These are phyloP conservation scores for Ophraella communa DNA, from an alignment of 2,888 invertebrate genomes.

Conservation along the genomic window DNA sequence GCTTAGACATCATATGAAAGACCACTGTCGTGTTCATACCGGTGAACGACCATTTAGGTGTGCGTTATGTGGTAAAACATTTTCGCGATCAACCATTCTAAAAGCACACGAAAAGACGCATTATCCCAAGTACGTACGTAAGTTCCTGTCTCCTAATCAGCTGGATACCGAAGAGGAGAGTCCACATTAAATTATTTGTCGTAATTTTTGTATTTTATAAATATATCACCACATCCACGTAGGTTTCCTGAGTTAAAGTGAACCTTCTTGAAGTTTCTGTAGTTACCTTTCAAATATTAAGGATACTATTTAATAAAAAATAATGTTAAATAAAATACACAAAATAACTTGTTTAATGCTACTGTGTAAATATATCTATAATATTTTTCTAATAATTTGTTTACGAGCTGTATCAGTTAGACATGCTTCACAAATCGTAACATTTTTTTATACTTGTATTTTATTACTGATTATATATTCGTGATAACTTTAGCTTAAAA, in stretches of 20 bases:
- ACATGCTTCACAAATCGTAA: too few species aligned
- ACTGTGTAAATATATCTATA: too few species aligned
- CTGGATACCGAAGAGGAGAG: constrained; percentile 82
- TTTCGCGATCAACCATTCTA: constrained; percentile 87
- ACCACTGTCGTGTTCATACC: constrained; percentile 91
- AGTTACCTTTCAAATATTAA: constrained; percentile 2
- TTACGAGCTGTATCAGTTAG: too few species aligned
- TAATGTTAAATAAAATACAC: not conserved
- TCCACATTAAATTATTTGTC: constrained; percentile 67
- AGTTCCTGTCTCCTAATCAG: constrained; percentile 86
- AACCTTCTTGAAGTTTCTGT: constrained; percentile 12
- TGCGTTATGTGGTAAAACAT: constrained; percentile 88
- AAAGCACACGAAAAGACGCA: constrained; percentile 94
- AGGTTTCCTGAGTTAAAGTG: constrained; percentile 19
- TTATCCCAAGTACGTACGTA: constrained; percentile 89
- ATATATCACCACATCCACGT: constrained; percentile 30
- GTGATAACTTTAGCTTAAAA: too few species aligned
- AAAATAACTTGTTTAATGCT: not conserved
- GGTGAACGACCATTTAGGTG: constrained; percentile 91
- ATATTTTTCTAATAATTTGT: too few species aligned
- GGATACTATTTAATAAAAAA: not conserved
- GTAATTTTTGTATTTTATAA: constrained; percentile 22
- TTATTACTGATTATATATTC: too few species aligned
- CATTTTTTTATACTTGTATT: too few species aligned
- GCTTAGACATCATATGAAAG: constrained; percentile 91